Conservation (phyloP, 2,797 vertebrate genomes). For the Eulemur albifrons region DNA sequence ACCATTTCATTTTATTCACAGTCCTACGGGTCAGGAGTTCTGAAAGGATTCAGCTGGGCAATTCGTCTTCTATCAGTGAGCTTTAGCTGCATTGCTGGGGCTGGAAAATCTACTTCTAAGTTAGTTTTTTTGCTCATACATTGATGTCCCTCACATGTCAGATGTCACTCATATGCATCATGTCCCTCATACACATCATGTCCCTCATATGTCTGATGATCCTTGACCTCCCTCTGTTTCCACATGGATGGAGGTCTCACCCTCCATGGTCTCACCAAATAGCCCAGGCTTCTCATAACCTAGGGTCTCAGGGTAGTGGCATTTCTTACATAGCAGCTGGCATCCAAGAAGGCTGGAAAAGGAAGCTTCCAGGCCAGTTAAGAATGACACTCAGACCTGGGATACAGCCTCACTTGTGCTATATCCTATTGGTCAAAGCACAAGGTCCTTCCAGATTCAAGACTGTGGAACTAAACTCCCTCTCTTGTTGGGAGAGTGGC, state of each 20-base stretch:
- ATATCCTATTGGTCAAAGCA: neutral
- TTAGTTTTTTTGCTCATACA: neutral
- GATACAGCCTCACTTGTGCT: neutral
- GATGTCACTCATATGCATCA: neutral
- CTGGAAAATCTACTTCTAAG: neutral
- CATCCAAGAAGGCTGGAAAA: neutral
- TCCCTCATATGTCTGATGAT: neutral
- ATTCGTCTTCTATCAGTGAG: neutral
- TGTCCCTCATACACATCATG: neutral
- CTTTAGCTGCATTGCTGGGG: neutral
- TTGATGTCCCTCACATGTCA: neutral
- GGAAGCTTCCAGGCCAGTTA: neutral
- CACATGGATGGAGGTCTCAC: no score
- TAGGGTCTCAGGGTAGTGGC: accelerated
- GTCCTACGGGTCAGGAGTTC: neutral
- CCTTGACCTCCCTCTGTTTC: neutral
- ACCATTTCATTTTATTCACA: neutral
- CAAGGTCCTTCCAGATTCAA: neutral
- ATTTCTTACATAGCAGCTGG: neutral
- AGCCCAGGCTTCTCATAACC: neutral
- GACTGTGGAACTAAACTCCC: neutral
- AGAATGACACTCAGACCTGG: neutral
- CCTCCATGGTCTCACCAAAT: neutral
- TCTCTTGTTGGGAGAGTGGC: neutral
- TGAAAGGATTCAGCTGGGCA: neutral